Base-by-base conservation (phyloP, 2,113 vertebrate genomes). In the Gadus macrocephalus region DNA sequence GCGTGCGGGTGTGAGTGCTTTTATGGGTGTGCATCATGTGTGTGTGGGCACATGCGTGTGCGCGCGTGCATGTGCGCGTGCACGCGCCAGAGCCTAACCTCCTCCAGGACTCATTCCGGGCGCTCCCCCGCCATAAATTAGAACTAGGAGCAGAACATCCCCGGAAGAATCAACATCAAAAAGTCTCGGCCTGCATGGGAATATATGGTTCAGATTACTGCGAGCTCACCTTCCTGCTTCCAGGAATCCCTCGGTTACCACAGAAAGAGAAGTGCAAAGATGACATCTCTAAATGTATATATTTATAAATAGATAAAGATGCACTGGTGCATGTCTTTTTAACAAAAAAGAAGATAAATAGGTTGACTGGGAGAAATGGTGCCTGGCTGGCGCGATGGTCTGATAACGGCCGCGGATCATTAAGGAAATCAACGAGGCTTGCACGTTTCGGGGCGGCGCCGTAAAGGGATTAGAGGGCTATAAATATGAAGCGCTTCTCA, bases 401-500 rank as follows among this genome's bases (percentile, higher is more conserved):
- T 69, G 35, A 69, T 77, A 31, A 78, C 83, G 58, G 79, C 63
- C 66, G 74, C 16, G 27, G 53, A 79, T 79, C 81, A 87, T 87
- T 86, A 84, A 59, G 70, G 66, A 71, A 12, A 12, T 9, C 42
- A 49, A 49, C 42, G 77, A 78, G 31, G 62, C 61, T 60, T 38
- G 56, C 61, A 73, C 71, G 74, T 74, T 81, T 73, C 74, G 71
- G 59, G 66, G 9, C 42, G 56, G 25, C 66, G 61, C 76, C 70
- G 72, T 90, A 89, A 91, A 87, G 77, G 70, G 80, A 91, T 90
- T 90, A 88, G 38, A 55, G 7, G 0, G 83, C 89, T 91, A 91
- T 89, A 91, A 91, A 92, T 91, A 91, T 69, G 62, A 62, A 49
- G 20, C 3, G 27, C 72, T 53, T 70, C 80, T 84, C 75, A 27